A percentile compares a stretch with the other conserved stretches of the same genome.
Evolutionary conservation across 2,797 vertebrate genomes (phyloP).

Genomic region (Sebastes paucispinis): DNA sequence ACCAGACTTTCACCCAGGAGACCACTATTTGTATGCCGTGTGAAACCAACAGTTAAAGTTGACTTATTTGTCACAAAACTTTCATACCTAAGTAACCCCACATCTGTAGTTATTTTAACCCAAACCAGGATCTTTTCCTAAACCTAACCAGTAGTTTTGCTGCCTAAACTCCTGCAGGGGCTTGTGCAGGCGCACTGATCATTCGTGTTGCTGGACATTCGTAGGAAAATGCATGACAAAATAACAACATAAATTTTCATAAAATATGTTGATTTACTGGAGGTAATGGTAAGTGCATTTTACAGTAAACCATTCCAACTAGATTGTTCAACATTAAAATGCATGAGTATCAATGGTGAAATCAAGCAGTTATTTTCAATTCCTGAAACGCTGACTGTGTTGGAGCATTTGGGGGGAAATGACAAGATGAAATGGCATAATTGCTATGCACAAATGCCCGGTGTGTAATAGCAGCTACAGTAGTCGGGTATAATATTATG

Average conservation of each 20-base stretch:
- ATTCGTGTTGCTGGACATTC: neutral
- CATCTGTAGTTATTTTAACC: neutral
- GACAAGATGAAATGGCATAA: conserved; percentile 3
- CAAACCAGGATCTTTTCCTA: neutral
- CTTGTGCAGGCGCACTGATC: neutral
- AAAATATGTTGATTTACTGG: neutral
- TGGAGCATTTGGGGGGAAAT: neutral
- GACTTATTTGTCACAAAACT: too few species aligned
- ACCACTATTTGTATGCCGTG: too few species aligned
- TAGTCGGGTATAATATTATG: conserved; percentile 1
- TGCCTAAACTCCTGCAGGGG: neutral
- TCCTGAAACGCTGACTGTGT: neutral
- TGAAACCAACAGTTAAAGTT: neutral
- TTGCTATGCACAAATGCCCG: neutral
- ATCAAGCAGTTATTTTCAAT: neutral
- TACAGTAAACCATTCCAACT: neutral
- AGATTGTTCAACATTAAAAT: neutral
- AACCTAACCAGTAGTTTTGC: neutral
- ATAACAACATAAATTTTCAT: neutral
- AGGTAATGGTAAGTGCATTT: neutral
- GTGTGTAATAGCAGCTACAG: conserved; percentile 2
- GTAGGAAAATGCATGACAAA: neutral
- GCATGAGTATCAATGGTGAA: neutral
- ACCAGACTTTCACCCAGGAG: neutral
- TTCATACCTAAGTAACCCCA: neutral